phyloP scores from a whole-genome alignment of 2,113 vertebrate species.

The Panurus biarmicus region DNA sequence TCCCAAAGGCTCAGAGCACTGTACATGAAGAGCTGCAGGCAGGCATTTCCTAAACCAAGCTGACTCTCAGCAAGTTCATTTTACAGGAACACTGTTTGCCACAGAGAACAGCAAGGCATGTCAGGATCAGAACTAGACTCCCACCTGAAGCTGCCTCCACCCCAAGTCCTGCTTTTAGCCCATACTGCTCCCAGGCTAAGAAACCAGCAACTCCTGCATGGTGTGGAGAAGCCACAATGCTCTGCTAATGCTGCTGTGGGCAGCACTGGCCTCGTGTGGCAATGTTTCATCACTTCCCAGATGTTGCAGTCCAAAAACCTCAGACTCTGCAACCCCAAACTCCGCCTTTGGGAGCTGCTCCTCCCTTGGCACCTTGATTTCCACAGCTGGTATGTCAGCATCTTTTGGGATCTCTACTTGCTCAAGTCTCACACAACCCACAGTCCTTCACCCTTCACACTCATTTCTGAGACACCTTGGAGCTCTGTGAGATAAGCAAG shows the following conservation, averaged over 20 bases:
- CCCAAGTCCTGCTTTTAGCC: neutral
- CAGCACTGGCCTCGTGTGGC: rapidly evolving
- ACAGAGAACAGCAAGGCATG: neutral
- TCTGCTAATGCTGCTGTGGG: neutral
- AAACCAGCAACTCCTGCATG: neutral
- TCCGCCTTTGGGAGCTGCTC: neutral
- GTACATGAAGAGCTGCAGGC: rapidly evolving
- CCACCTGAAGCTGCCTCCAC: neutral
- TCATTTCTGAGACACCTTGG: neutral
- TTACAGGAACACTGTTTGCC: neutral
- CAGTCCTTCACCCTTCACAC: neutral
- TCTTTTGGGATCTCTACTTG: neutral
- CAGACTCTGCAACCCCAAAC: neutral
- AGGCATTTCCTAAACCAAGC: neutral
- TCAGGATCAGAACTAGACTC: neutral
- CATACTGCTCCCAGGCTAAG: neutral
- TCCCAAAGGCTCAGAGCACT: neutral
- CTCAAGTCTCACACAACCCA: neutral
- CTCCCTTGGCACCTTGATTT: neutral
- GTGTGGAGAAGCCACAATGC: neutral
- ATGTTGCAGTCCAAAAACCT: rapidly evolving
- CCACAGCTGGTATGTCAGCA: rapidly evolving
- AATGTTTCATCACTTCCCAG: neutral
- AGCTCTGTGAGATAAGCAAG: neutral
- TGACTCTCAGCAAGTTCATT: neutral